Percentiles rank a stretch among this genome's conserved stretches.
Conservation (phyloP, 1,140 invertebrate genomes). For the Papilio machaon region DNA sequence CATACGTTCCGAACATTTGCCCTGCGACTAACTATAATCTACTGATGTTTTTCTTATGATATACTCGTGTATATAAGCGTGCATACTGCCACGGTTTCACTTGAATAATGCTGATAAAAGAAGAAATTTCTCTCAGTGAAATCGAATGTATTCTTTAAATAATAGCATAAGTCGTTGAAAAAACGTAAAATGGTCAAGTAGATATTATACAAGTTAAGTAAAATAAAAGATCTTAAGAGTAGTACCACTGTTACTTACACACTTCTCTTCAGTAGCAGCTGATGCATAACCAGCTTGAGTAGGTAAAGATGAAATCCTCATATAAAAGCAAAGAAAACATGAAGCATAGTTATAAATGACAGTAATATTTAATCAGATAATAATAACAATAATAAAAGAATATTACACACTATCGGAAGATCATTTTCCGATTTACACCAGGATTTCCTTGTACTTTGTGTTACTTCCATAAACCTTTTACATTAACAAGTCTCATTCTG, state of each 20-base stretch:
- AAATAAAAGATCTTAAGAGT: too few species aligned
- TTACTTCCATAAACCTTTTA: constrained; percentile 12
- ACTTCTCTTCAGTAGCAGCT: not conserved
- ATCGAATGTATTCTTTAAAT: too few species aligned
- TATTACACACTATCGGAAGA: not conserved
- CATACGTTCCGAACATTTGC: constrained; percentile 22
- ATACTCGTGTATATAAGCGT: not conserved
- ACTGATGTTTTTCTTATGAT: not conserved
- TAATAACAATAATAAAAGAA: not conserved
- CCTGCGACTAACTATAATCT: not conserved
- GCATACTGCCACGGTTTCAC: not conserved
- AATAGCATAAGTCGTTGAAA: too few species aligned
- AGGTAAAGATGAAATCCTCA: not conserved
- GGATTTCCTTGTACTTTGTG: constrained; percentile 29
- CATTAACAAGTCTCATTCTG: constrained; percentile 1
- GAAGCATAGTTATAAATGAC: not conserved
- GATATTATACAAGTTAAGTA: too few species aligned
- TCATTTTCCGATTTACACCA: constrained; percentile 35
- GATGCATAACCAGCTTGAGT: not conserved
- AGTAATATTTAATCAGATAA: not conserved
- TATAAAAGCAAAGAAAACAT: not conserved
- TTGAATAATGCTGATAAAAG: not conserved
- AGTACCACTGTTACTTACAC: not conserved
- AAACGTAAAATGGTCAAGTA: too few species aligned
- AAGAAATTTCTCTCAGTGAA: not conserved